Base-by-base conservation (phyloP, 2,113 vertebrate genomes). In the Paramormyrops kingsleyae region DNA sequence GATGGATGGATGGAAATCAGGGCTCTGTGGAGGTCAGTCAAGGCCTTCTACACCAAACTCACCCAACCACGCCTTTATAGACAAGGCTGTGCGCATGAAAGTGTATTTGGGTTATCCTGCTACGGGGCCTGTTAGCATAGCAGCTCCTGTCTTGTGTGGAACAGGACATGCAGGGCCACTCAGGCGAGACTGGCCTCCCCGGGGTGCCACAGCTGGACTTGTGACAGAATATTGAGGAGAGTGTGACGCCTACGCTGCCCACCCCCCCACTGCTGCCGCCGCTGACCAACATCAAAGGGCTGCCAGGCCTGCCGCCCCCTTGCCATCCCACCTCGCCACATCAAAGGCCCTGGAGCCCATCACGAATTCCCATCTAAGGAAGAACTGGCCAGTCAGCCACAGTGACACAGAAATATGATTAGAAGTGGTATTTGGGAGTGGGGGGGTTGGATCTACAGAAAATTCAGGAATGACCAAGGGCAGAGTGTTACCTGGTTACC, bases 361-460 rank as follows among this genome's bases (percentile, higher is more conserved):
- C 95, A 92, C 94, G 94, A 95, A 96, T 96, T 96, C 95, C 94
- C 94, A 96, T 97, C 96, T 97, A 96, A 97, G 96, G 94, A 92
- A 92, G 90, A 92, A 94, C 89, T 90, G 85, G 89, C 86, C 50
- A 56, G 86, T 21, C 86, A 53, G 17, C 86, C 86, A 53, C 27
- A 31, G 12, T 53, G 56, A 83, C 17, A 27, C 46, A 87, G 89
- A 52, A 53, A 52, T 94, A 94, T 94, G 94, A 94, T 95, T 94
- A 94, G 95, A 95, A 95, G 90, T 93, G 93, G 91, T 93, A 94
- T 94, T 93, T 62, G 27, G 52, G 87, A 59, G 56, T 19, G 56
- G 50, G 31, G 87, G 52, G 21, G 49, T 12, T 49, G 24, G 35
- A 5, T 56, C 53, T 39, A 77, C 15, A 39, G 70, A 17, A 42